Base-by-base conservation (phyloP, 2,113 vertebrate species). In the Meriones unguiculatus region DNA sequence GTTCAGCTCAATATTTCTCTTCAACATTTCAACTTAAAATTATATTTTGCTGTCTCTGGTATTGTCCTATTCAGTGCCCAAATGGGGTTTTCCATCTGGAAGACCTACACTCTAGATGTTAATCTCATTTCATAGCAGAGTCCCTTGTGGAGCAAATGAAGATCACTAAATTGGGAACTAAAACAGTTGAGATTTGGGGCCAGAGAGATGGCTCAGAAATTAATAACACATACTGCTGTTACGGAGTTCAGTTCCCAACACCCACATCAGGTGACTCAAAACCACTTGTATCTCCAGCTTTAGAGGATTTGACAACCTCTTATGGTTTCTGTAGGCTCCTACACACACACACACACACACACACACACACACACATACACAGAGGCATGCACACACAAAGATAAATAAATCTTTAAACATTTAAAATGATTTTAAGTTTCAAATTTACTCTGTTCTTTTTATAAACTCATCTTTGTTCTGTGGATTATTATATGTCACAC, bases 151-250 rank as follows among this genome's bases (percentile, higher is more conserved):
- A 89, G 67, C 8, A 72, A 73, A 93, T 52, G 80, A 89, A 82
- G 14, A 70, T 93, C 62, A 93, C 22, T 52, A 32, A 46, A 57
- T 30, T 91, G 13, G 32, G 50, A 80, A 87, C 94, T 95, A 86
- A 14, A 87, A n/a, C 73, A 62, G 15, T 89, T 96, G 52, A 87
- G 28, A 38, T 62, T 72, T 96, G 57, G 80, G 35, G 80, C 13
- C 13, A 41, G 24, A 28, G 22, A 84, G 57, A 84, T 84, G 57
- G 13, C n/a, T 84, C 57, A 84, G 22, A 3, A 41, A 54, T 84
- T 84, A 84, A 2, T 14, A 62, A 62, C 17, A 17, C 1, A 41
- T 17, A 9, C 13, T 64, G 81, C 13, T 17, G n/a, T 64, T 84
- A 28, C 12, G 18, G n/a, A 84, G 7, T 38, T 38, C 35, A 62